phyloP scores from a whole-genome alignment of 2,113 vertebrate genomes.

The Perca flavescens region DNA sequence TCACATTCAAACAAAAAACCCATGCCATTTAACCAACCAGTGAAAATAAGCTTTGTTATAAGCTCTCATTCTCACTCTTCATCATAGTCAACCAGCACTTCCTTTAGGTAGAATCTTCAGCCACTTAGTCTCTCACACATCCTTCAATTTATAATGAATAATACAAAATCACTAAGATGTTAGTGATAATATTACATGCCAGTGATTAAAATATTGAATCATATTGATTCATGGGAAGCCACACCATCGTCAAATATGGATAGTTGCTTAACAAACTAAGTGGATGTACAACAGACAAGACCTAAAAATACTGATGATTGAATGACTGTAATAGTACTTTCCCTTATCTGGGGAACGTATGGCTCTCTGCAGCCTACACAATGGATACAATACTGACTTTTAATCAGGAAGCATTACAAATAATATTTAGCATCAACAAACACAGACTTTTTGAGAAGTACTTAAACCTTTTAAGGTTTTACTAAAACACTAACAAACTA shows the following conservation, averaged over 20 bases:
- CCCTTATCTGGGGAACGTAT: background rate
- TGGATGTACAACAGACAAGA: background rate
- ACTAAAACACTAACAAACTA: too few species aligned
- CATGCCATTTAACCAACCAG: background rate
- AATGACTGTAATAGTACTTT: background rate
- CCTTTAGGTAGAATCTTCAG: background rate
- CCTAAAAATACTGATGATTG: background rate
- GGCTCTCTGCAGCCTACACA: background rate
- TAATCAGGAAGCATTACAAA: background rate
- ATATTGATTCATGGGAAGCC: background rate
- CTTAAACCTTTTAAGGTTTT: background rate
- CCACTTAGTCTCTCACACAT: background rate
- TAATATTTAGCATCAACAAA: background rate
- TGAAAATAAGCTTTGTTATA: background rate
- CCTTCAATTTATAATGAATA: background rate
- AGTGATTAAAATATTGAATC: too few species aligned
- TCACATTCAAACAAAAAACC: slow-evolving; percentile 10
- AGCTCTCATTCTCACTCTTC: background rate
- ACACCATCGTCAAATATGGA: background rate
- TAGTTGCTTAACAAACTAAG: background rate
- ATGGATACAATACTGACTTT: background rate
- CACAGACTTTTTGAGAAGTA: background rate
- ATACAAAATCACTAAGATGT: background rate
- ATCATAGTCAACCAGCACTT: background rate
- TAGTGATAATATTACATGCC: background rate